A percentile compares a stretch with the other conserved stretches of the same genome.
phyloP scores from a whole-genome alignment of 2,797 vertebrate species.

The Clamator glandarius region DNA sequence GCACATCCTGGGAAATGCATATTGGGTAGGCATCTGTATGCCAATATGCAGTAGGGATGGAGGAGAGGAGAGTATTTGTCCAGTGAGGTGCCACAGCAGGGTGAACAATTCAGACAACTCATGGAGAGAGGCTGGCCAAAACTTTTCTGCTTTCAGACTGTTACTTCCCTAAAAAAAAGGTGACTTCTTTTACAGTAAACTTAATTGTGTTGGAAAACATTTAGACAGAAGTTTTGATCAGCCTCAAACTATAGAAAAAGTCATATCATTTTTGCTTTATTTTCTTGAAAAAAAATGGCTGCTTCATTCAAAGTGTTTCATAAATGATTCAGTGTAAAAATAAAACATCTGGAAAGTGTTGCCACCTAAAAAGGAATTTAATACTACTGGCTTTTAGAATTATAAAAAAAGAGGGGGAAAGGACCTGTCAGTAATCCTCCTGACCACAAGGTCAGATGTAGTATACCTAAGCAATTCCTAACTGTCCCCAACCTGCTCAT shows the following conservation, averaged over 20 bases:
- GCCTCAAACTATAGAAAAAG: background rate
- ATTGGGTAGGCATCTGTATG: background rate
- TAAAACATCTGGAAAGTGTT: background rate
- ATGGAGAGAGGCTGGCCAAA: background rate
- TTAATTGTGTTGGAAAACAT: background rate
- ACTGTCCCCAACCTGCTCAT: background rate
- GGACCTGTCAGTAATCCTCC: background rate
- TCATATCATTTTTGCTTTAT: background rate
- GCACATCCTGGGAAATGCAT: background rate
- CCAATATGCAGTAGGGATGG: accelerated
- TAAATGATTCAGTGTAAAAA: background rate
- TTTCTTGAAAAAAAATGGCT: background rate
- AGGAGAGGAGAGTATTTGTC: background rate
- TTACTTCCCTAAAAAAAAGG: background rate
- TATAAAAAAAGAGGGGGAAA: background rate
- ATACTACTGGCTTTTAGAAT: background rate
- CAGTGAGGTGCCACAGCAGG: background rate
- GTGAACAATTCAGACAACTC: background rate
- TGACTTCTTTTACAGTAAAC: background rate
- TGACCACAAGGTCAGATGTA: background rate
- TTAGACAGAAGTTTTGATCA: background rate
- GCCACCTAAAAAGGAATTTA: background rate
- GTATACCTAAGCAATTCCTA: background rate
- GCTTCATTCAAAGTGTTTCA: background rate
- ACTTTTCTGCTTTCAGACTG: background rate